These are phyloP conservation scores for Anastrepha ludens DNA, from an alignment of 1,140 invertebrate species.

Conservation along the genomic window DNA sequence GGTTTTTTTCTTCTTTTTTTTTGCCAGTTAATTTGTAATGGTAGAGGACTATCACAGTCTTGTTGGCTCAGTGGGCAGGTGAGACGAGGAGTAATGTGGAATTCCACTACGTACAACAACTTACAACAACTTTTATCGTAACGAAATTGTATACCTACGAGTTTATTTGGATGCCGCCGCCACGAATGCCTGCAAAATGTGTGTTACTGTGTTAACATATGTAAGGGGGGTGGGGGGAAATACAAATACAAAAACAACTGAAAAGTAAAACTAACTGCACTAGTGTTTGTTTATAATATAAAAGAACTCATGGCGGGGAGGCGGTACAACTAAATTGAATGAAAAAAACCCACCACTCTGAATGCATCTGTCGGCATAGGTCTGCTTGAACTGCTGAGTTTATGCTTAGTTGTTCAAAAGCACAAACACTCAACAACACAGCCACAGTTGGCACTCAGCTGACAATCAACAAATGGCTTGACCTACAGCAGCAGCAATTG, in stretches of 20 bases:
- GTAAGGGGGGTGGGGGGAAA: too few species aligned
- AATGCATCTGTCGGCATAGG: background rate
- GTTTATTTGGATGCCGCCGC: background rate
- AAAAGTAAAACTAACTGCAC: background rate
- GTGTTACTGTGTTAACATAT: conserved; percentile 13
- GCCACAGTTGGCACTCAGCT: background rate
- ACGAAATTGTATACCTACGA: background rate
- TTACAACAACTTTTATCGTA: background rate
- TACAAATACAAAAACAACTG: background rate
- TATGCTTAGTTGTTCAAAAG: background rate
- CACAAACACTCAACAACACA: background rate
- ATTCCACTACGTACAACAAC: background rate
- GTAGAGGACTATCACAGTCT: background rate
- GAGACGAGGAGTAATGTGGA: background rate
- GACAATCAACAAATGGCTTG: background rate
- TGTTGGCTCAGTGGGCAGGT: background rate
- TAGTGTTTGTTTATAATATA: too few species aligned
- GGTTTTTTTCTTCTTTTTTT: background rate
- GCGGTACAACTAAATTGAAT: too few species aligned
- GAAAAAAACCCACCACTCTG: too few species aligned
- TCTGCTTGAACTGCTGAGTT: background rate
- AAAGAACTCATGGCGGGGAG: too few species aligned
- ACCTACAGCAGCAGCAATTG: background rate
- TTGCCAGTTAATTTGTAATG: too few species aligned
- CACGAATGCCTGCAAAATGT: background rate